Evolutionary conservation across 2,113 vertebrate species (phyloP), one percentile per base, ranked within the genome.

Genomic region (Eulemur rufifrons): DNA sequence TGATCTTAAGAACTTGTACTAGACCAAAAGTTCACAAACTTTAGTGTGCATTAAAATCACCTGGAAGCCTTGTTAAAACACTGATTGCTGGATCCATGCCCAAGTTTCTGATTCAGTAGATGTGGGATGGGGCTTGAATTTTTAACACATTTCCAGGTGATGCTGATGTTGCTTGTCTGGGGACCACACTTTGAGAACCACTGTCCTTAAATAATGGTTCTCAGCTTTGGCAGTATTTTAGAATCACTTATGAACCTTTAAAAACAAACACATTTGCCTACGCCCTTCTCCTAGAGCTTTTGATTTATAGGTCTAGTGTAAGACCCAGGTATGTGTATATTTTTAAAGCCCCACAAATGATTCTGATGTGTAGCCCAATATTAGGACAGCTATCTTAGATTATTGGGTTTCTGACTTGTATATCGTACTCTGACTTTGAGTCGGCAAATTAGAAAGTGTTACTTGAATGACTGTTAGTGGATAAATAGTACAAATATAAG

Each of bases 181-280:
- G 45, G 25, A 76, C 50, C 21, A 56, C 29, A 29, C 27, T 90
- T 76, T 77, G 66, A 92, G 34, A 92, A 71, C 37, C 39, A 63
- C 68, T 59, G 18, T 63, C n/a, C 34, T 76, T 94, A 78, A 52
- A 52, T 83, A 34, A 71, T 68, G 1, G 15, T 76, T 94, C 23
- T 87, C 54, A 83, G 39, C 29, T 86, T 83, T 83, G 76, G 76
- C 14, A 61, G 6, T 90, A 76, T 71, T 81, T 96, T 83, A 86
- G 74, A 92, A 32, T 89, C 39, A 71, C 25, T 68, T 91, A 69
- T 2, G 4, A 32, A 89, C 10, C 37, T 82, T 89, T 54, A 47
- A 52, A 71, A 86, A 63, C 39, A 50, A 74, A 25, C 29, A 23
- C 69, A 50, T 86, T 89, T 89, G 13, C 20, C 20, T 74, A 45